Evolutionary conservation across 2,113 vertebrate genomes (phyloP).

Genomic region (Tylochromis polylepis): DNA sequence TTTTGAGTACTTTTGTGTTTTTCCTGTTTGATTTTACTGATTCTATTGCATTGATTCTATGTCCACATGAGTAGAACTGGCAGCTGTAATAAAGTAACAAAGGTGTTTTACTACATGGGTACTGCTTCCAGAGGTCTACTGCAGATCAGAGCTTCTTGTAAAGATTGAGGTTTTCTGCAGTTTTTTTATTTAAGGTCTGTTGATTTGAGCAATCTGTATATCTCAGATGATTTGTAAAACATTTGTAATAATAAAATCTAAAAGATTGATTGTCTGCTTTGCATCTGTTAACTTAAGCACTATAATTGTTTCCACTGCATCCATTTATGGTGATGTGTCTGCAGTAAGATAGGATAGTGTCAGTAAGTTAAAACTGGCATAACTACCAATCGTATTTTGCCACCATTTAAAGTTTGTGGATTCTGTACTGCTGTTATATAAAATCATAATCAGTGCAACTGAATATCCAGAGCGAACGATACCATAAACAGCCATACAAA

Average conservation of each 20-base stretch:
- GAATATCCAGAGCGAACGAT: background rate
- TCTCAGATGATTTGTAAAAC: background rate
- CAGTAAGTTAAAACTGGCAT: background rate
- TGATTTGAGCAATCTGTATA: background rate
- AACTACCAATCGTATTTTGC: background rate
- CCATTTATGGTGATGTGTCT: background rate
- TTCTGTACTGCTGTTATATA: background rate
- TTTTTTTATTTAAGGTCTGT: background rate
- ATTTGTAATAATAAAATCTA: constrained; percentile 41
- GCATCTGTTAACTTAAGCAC: background rate
- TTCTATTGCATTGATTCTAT: background rate
- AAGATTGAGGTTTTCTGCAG: background rate
- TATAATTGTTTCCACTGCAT: background rate
- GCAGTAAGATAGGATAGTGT: background rate
- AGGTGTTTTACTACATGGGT: background rate
- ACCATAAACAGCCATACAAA: background rate
- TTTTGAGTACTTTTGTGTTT: background rate
- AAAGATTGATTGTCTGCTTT: background rate
- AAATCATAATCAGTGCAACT: background rate
- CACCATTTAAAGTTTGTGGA: background rate
- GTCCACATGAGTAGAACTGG: constrained; percentile 10
- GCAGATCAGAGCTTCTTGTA: background rate
- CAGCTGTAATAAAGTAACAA: constrained; percentile 23
- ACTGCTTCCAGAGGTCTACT: background rate
- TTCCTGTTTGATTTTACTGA: background rate